These are phyloP conservation scores for Podargus strigoides DNA, from an alignment of 2,797 vertebrate species.

Conservation along the genomic window DNA sequence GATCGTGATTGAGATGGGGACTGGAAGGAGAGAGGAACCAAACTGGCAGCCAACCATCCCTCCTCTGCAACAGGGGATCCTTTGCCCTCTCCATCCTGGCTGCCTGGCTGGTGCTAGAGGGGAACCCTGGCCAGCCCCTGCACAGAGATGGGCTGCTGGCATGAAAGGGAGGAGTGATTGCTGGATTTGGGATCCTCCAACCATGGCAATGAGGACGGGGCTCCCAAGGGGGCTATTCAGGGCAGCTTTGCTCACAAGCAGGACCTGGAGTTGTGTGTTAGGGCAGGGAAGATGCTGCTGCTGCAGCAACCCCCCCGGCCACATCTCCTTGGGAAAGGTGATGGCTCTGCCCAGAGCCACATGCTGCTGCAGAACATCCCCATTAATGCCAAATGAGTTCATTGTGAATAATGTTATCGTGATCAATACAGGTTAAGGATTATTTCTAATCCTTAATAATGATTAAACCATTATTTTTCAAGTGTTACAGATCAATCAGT, in stretches of 20 bases:
- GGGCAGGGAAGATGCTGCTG: background rate
- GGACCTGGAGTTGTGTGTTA: background rate
- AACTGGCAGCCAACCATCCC: accelerated
- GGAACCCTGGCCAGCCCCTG: background rate
- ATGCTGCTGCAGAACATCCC: background rate
- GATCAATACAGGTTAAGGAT: conserved; percentile 67
- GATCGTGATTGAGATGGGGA: accelerated
- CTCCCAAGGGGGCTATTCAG: background rate
- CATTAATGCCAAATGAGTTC: conserved; percentile 52
- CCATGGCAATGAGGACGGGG: accelerated
- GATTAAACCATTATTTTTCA: conserved; percentile 75
- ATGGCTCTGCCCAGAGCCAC: background rate
- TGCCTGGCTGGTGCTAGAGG: background rate
- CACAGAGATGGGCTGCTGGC: background rate
- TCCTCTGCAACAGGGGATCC: background rate
- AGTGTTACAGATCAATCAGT: conserved; percentile 74
- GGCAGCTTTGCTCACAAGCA: background rate
- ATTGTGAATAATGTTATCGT: conserved; percentile 63
- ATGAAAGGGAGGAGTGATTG: accelerated
- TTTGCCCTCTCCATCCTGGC: background rate
- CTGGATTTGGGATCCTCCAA: background rate
- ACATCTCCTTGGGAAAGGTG: background rate
- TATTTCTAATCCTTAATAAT: conserved; percentile 76
- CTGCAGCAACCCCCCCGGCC: background rate
- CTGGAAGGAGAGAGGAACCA: background rate